Percentiles rank a stretch among this genome's conserved stretches.
Evolutionary conservation across 2,797 vertebrate genomes (phyloP).

Genomic region (Anguilla marmorata): DNA sequence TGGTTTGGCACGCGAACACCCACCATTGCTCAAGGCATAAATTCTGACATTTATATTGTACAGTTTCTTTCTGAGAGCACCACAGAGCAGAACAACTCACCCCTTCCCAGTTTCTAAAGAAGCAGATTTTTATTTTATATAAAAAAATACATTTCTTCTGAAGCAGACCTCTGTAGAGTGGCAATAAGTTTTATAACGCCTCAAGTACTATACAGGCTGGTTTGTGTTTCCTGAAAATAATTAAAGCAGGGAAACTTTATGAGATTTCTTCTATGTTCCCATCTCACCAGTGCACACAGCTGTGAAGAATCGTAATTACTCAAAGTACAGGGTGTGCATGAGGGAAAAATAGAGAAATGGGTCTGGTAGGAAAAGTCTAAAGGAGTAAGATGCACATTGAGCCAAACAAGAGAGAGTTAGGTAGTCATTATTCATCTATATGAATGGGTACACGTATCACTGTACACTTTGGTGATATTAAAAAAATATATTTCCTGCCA

Average conservation of each 20-base stretch:
- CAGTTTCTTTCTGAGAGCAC: slow-evolving; percentile 24
- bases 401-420: neutral
- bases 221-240: slow-evolving; percentile 19
- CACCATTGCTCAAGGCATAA: neutral
- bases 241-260: slow-evolving; percentile 22
- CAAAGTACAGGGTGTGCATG: neutral
- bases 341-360: neutral
- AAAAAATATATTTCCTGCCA: neutral
- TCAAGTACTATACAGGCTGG: neutral
- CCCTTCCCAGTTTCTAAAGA: neutral
- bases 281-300: slow-evolving; percentile 5
- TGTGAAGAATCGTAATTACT: neutral
- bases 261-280: neutral
- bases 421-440: neutral
- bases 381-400: neutral
- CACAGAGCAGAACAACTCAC: slow-evolving; percentile 1
- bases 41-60: slow-evolving; percentile 16
- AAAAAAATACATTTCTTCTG: neutral
- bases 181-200: slow-evolving; percentile 7
- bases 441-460: neutral
- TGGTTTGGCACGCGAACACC: neutral
- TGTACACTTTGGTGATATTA: neutral
- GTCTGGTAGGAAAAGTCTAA: neutral
- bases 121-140: neutral
- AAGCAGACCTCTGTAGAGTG: neutral